Evolutionary conservation across 2,113 vertebrate genomes (phyloP).

Genomic region (Mustelus asterias): DNA sequence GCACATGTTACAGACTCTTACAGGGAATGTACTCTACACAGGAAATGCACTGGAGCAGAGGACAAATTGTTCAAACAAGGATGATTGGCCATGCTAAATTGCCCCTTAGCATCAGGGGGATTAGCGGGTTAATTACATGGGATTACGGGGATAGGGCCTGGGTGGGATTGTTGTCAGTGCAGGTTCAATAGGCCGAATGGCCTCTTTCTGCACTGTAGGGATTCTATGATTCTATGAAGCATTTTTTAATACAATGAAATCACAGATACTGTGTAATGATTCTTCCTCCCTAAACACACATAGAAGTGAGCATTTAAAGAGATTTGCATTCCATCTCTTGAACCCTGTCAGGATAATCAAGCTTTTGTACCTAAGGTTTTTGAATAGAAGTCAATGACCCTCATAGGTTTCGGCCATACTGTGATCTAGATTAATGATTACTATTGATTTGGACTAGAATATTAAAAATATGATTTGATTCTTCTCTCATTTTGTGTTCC

Average conservation of each 20-base stretch:
- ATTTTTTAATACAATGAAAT: not conserved
- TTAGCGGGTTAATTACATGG: too few relatives aligned
- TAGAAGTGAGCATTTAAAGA: not conserved
- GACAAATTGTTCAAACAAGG: not conserved
- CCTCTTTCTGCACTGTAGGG: too few relatives aligned
- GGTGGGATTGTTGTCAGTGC: too few relatives aligned
- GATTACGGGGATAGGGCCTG: too few relatives aligned
- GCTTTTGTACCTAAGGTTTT: not conserved
- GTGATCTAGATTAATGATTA: not conserved
- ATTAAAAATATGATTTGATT: not conserved
- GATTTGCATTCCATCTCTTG: not conserved
- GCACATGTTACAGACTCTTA: not conserved
- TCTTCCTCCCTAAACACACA: not conserved
- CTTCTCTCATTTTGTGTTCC: not conserved
- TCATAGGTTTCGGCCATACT: too few relatives aligned
- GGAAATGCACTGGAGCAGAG: not conserved
- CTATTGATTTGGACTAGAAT: not conserved
- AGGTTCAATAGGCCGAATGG: too few relatives aligned
- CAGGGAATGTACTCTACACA: not conserved
- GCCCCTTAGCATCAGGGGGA: too few relatives aligned
- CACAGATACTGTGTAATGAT: not conserved
- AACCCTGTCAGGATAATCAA: not conserved
- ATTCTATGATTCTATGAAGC: too few relatives aligned
- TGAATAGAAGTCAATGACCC: not conserved
- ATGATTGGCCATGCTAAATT: not conserved